These are phyloP conservation scores for Caradrina kadenii DNA, from an alignment of 2,888 invertebrate genomes.

Conservation along the genomic window DNA sequence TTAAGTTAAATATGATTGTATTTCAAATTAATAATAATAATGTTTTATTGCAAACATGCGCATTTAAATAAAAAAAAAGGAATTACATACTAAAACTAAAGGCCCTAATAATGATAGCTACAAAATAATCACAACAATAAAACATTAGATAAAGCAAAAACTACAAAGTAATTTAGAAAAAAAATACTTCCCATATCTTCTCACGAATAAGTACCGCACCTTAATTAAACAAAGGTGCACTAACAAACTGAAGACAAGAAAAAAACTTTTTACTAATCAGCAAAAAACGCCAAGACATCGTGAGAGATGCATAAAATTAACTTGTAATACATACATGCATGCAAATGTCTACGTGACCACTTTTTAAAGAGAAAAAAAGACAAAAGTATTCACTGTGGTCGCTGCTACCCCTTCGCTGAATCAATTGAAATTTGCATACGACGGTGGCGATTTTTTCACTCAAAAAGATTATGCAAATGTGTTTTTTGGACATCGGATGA, in stretches of 20 bases:
- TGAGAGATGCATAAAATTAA: slow-evolving; percentile 86
- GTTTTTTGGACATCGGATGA: slow-evolving; percentile 85
- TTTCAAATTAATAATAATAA: background rate
- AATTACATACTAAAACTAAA: background rate
- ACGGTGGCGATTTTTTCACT: slow-evolving; percentile 85
- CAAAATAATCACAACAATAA: background rate
- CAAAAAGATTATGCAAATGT: slow-evolving; percentile 85
- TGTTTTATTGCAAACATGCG: too few relatives aligned
- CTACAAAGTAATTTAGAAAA: background rate
- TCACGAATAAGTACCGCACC: slow-evolving; percentile 50
- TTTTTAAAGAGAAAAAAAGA: slow-evolving; percentile 78
- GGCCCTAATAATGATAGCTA: background rate
- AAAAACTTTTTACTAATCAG: slow-evolving; percentile 61
- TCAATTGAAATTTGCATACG: slow-evolving; percentile 84
- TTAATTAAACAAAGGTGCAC: slow-evolving; percentile 59
- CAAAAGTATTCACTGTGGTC: slow-evolving; percentile 71
- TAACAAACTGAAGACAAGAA: slow-evolving; percentile 50
- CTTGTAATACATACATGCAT: slow-evolving; percentile 74
- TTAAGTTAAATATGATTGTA: background rate
- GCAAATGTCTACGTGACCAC: slow-evolving; percentile 85
- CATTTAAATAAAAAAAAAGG: too few relatives aligned
- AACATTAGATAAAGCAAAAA: background rate
- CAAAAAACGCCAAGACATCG: slow-evolving; percentile 77
- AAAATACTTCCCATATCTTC: slow-evolving; percentile 44
- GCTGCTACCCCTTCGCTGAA: slow-evolving; percentile 76